Evolutionary conservation across 2,888 invertebrate species (phyloP).

Genomic region (Nephrotoma guestfalica): DNA sequence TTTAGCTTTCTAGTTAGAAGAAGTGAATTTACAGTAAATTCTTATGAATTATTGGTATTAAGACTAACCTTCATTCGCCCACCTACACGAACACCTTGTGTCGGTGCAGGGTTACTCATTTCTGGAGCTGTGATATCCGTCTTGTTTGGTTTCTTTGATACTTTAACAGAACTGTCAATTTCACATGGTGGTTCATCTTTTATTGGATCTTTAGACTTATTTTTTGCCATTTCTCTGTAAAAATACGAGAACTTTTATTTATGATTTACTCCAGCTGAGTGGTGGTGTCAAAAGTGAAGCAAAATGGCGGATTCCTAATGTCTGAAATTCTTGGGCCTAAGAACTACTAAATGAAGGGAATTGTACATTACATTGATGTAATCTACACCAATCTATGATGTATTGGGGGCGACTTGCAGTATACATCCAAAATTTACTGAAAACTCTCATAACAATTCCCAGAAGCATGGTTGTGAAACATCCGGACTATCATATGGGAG

Average conservation of each 20-base stretch:
- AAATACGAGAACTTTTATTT: neutral
- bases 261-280: neutral
- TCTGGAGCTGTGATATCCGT: neutral
- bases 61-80: conserved; percentile 25
- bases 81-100: conserved; percentile 4
- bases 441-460: neutral
- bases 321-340: neutral
- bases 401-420: neutral
- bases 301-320: neutral
- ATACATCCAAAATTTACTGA: neutral
- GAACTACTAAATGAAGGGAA: neutral
- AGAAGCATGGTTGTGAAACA: neutral
- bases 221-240: neutral
- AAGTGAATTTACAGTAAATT: neutral
- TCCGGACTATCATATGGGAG: neutral
- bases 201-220: neutral
- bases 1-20: conserved; percentile 49
- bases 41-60: neutral
- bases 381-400: neutral
- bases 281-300: neutral
- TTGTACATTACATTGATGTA: neutral
- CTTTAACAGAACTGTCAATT: neutral
- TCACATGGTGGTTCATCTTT: neutral
- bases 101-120: neutral
- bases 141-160: neutral